Evolutionary conservation across 2,113 vertebrate species (phyloP), one percentile per base, ranked within the genome.

Genomic region (Fukomys damarensis): DNA sequence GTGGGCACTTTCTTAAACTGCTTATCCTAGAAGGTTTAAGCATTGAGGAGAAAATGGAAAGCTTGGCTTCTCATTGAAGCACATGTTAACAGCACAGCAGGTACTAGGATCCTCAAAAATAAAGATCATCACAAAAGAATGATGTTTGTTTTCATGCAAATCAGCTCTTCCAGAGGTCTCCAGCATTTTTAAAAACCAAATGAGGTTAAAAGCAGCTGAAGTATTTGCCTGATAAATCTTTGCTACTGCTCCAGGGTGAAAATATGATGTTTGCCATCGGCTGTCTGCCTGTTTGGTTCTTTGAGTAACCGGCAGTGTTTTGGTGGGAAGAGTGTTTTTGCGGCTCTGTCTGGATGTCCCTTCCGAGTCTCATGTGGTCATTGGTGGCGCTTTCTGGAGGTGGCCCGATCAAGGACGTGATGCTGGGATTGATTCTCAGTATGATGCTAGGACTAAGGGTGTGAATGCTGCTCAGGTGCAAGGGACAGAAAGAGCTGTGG

Each of bases 141-240:
- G 72, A n/a, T 76, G 46, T 83, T 92, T 96, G 46, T 86, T 92
- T 97, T 66, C 46, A 91, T 54, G 89, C 68, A 96, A 94, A 89
- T 86, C n/a, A 79, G 63, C 56, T 63, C 86, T 97, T 94, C 28
- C 61, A 68, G 63, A 96, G 35, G 38, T 58, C 19, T 38, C 32
- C n/a, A 92, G 16, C 43, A n/a, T 94, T 96, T 85, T 59, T 20
- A n/a, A 85, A 49, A 97, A 59, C 19, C 54, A 92, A n/a, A 61
- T 5, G 79, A 88, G 41, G 59, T 86, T 89, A 82, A 95, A 95
- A 91, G 38, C 38, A 84, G 46, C 61, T 2, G 22, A 87, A 35
- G 5, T 0, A 0, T n/a, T 96, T 91, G 76, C 41, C 46, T 81
- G 68, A 70, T 54, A 79, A 86, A 82, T 92, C 17, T 20, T 38